phyloP scores from a whole-genome alignment of 2,113 vertebrate genomes.

The Albula glossodonta region DNA sequence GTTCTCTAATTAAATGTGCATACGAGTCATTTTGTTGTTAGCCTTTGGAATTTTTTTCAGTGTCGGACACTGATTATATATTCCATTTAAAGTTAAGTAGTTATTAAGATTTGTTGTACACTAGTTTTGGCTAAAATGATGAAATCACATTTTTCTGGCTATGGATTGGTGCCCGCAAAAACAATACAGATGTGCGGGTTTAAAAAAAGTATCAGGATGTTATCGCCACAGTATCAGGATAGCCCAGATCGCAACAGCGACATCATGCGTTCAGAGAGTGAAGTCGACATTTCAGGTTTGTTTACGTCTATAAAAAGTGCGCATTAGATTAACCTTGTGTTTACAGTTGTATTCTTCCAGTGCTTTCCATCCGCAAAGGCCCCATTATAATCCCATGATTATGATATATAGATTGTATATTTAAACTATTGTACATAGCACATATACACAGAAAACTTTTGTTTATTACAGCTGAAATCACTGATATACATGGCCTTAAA shows the following conservation, averaged over 20 bases:
- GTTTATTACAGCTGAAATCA: neutral
- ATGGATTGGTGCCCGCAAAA: neutral
- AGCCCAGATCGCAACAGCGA: neutral
- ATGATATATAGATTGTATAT: neutral
- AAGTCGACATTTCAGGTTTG: neutral
- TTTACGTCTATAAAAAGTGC: constrained; percentile 10
- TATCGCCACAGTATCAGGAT: neutral
- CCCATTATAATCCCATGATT: neutral
- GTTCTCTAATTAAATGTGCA: neutral
- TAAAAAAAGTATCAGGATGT: neutral
- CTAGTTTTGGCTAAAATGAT: neutral
- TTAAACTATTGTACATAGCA: neutral
- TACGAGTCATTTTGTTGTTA: too few relatives aligned
- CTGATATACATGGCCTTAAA: neutral
- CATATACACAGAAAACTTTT: neutral
- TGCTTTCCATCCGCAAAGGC: neutral
- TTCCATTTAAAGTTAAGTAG: neutral
- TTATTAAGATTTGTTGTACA: neutral
- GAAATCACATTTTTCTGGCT: neutral
- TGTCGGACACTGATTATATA: neutral
- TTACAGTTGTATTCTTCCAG: neutral
- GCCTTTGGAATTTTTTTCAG: neutral
- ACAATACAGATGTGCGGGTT: neutral
- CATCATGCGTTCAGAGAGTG: neutral
- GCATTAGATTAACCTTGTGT: neutral